Evolutionary conservation across 2,888 invertebrate genomes (phyloP).

Genomic region (Oasisia sp.): DNA sequence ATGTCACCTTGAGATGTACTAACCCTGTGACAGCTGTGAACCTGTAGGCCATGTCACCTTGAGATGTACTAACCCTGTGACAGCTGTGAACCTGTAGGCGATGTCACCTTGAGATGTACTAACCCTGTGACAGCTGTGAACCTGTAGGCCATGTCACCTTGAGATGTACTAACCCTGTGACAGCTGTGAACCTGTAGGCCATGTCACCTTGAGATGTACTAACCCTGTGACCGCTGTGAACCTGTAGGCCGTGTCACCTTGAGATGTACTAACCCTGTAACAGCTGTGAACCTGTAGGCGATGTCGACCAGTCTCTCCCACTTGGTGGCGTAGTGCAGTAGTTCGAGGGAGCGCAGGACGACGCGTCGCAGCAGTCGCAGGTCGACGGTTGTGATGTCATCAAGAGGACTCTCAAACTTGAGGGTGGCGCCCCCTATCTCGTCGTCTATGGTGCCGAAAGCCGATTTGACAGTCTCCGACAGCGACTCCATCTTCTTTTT

Average conservation of each 20-base stretch:
- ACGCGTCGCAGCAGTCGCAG: constrained; percentile 56
- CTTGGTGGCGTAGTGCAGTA: constrained; percentile 60
- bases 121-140: too few relatives aligned
- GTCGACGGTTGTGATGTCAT: constrained; percentile 58
- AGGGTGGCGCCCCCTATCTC: background rate
- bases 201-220: too few relatives aligned
- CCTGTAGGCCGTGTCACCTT: background rate
- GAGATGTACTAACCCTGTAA: constrained; percentile 56
- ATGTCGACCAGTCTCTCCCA: constrained; percentile 65
- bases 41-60: too few relatives aligned
- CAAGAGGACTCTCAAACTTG: constrained; percentile 58
- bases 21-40: too few relatives aligned
- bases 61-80: too few relatives aligned
- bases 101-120: too few relatives aligned
- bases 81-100: too few relatives aligned
- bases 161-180: too few relatives aligned
- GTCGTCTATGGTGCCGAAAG: constrained; percentile 19
- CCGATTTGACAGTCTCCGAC: background rate
- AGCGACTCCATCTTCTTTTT: background rate
- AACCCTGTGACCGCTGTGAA: too few relatives aligned
- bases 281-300: constrained; percentile 62
- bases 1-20: too few relatives aligned
- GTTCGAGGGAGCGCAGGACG: constrained; percentile 56
- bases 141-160: too few relatives aligned
- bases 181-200: too few relatives aligned